phyloP scores from a whole-genome alignment of 2,888 invertebrate species.

The Leptodirus hochenwartii region DNA sequence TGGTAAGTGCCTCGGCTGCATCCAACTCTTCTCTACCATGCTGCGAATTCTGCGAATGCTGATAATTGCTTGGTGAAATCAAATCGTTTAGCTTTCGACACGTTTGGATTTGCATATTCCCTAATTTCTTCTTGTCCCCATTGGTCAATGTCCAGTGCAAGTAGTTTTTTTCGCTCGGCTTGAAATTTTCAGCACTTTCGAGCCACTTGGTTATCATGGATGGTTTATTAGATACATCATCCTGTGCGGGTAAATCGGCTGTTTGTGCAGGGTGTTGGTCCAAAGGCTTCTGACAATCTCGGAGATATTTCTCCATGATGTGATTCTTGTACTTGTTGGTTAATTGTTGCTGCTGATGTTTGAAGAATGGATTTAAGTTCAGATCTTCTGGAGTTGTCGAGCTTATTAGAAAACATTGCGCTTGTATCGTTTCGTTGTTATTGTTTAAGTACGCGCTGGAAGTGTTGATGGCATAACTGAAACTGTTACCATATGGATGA shows the following conservation, averaged over 20 bases:
- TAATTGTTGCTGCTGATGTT: conserved; percentile 13
- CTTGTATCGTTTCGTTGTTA: conserved; percentile 13
- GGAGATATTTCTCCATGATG: conserved; percentile 39
- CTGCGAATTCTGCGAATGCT: conserved; percentile 13
- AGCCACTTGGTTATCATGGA: conserved; percentile 56
- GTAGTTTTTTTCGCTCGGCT: conserved; percentile 51
- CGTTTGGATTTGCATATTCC: conserved; percentile 12
- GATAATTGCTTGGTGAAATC: not conserved
- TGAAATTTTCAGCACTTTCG: conserved; percentile 55
- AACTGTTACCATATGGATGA: too few relatives aligned
- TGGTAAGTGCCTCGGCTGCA: conserved; percentile 56
- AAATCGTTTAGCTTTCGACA: conserved; percentile 7
- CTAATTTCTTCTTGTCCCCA: conserved; percentile 21
- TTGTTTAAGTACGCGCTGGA: conserved; percentile 14
- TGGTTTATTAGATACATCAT: conserved; percentile 23
- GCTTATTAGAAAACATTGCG: conserved; percentile 26
- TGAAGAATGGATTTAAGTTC: conserved; percentile 20
- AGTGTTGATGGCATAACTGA: too few relatives aligned
- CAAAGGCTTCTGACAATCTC: conserved; percentile 25
- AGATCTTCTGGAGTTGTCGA: conserved; percentile 25
- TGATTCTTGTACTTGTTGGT: conserved; percentile 35
- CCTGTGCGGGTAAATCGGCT: conserved; percentile 11
- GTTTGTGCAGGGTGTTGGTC: conserved; percentile 9
- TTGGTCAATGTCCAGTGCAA: conserved; percentile 37
- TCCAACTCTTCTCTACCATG: conserved; percentile 58